Evolutionary conservation across 1,140 invertebrate genomes (phyloP), one percentile per base, ranked within the genome.

Genomic region (Heliothis subflexa): DNA sequence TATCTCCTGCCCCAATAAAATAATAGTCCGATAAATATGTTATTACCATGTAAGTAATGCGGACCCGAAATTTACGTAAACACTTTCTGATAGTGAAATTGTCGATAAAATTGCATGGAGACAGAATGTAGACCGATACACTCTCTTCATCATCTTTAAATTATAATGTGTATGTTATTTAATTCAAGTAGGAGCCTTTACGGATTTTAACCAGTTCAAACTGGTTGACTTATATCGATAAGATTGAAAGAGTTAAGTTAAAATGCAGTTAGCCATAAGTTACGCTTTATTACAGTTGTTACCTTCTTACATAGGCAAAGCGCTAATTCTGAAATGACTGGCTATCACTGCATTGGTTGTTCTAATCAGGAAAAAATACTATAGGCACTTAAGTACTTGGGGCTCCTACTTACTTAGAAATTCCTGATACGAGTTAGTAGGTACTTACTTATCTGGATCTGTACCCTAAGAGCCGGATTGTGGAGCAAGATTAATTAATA

Each of bases 221-320:
- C 66, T 68, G 66, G 47, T 28, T 70, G 25, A 49, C 14, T 47
- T n/a, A 70, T 50, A 68, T 7, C 21, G 66, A 70, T 70, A 70
- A 70, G 64, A 68, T 49, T 68, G 3, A 16, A 1, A 62, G 14
- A 40, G 47, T 70, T 50, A n/a, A n/a, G n/a, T n/a, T 52, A 49
- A 33, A 16, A 55, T 68, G 16, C 18, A 16, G 18, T 18, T 16
- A 54, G n/a, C 16, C 54, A 18, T 18, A 18, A 18, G n/a, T 55
- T 21, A 55, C n/a, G 16, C 13, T 21, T 18, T 2, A 11, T 10
- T 21, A 55, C 18, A 40, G 33, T 7, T 40, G 7, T 9, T 40
- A 33, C 33, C 7, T n/a, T n/a, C n/a, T n/a, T 33, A 40, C 33
- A 9, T 40, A 40, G 33, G 5, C 9, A 40, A 9, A 0, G 0